Evolutionary conservation across 1,140 invertebrate species (phyloP).

Genomic region (Nasonia longicornis): DNA sequence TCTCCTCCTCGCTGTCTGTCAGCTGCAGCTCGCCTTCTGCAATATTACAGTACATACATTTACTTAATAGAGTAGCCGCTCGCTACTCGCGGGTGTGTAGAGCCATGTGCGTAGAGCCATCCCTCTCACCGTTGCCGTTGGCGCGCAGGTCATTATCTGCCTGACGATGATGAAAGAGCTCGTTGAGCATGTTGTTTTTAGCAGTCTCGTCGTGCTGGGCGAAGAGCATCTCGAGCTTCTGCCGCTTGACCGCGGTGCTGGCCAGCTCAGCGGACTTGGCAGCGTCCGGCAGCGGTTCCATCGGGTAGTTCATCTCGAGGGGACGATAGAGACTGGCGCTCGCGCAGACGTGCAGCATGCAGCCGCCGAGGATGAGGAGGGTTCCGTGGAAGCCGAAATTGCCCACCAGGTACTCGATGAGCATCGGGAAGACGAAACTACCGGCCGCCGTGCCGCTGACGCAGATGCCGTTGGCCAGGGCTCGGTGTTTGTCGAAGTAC

Average conservation of each 20-base stretch:
- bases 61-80: too few relatives aligned
- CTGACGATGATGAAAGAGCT: slow-evolving; percentile 71
- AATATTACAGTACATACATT: background rate
- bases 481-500: slow-evolving; percentile 84
- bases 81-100: too few relatives aligned
- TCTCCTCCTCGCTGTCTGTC: slow-evolving; percentile 71
- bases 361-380: slow-evolving; percentile 79
- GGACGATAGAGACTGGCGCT: slow-evolving; percentile 79
- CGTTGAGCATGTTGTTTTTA: slow-evolving; percentile 70
- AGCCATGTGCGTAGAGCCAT: too few relatives aligned
- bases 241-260: slow-evolving; percentile 53
- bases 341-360: slow-evolving; percentile 83
- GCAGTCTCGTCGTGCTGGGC: slow-evolving; percentile 64
- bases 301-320: slow-evolving; percentile 58
- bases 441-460: slow-evolving; percentile 84
- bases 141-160: slow-evolving; percentile 46
- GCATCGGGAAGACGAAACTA: slow-evolving; percentile 80
- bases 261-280: too few relatives aligned
- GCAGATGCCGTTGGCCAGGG: slow-evolving; percentile 82
- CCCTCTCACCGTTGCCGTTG: slow-evolving; percentile 32
- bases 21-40: slow-evolving; percentile 53
- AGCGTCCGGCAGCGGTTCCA: background rate
- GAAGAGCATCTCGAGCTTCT: slow-evolving; percentile 70
- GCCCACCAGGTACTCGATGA: slow-evolving; percentile 78
- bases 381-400: slow-evolving; percentile 80